Base-by-base conservation (phyloP, 1,140 invertebrate species). In the Tenebrio molitor region DNA sequence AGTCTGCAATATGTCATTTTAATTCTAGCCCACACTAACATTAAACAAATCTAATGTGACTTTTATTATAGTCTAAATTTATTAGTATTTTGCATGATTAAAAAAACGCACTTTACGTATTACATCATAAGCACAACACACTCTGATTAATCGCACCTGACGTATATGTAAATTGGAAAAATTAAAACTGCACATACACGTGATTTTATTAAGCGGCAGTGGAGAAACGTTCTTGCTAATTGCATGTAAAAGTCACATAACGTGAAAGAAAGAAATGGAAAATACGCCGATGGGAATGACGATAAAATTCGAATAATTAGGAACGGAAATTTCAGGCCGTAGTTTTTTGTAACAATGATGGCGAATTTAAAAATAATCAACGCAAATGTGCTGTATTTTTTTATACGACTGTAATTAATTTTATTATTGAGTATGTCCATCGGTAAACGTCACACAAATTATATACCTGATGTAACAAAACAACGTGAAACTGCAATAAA, bases 31-130 rank as follows among this genome's bases (percentile, higher is more conserved):
- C 50, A 10, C 23, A 12, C 36, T 29, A 29, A 23, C 17, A 42
- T 65, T 39, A 65, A 65, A 65, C 62, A 65, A 65, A 65, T 65
- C 33, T 65, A 65, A 65, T 65, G 62, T 65, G 62, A 65, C 62
- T 65, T 65, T 65, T 65, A 65, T 65, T 65, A 65, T 65, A 65
- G n/a, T 19, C 33, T 15, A 65, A 65, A 65, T 65, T 65, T 65
- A 65, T 65, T 65, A 65, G 62, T 65, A 65, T 65, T 65, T 65
- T 39, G 62, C 62, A 65, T 65, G 62, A 65, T 65, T 65, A 65
- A 39, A 65, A 65, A 65, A 65, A 65, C 62, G 34, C 39, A 65
- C 33, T 41, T 65, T 65, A 25, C 33, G 15, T 39, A 65, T 65
- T 65, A 65, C 39, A 42, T 42, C 17, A 42, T 65, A 65, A 65